phyloP scores from a whole-genome alignment of 2,113 vertebrate species.

The Oplegnathus fasciatus region DNA sequence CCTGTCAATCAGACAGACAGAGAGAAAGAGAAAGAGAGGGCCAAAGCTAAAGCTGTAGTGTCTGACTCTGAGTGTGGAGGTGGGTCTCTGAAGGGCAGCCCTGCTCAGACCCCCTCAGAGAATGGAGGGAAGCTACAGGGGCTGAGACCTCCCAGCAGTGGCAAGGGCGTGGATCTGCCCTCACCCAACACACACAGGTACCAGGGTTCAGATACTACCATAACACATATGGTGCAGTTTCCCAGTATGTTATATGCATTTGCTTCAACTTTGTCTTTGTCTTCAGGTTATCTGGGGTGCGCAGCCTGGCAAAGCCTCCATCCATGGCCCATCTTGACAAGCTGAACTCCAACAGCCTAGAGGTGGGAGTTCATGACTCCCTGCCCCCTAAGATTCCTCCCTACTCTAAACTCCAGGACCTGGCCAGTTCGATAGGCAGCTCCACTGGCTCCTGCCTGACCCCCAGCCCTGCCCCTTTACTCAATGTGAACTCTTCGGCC shows the following conservation, averaged over 20 bases:
- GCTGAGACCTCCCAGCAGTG: constrained; percentile 80
- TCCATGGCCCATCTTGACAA: constrained; percentile 92
- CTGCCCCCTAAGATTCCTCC: constrained; percentile 82
- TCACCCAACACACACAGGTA: constrained; percentile 93
- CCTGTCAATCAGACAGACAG: constrained; percentile 96
- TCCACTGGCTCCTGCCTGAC: constrained; percentile 85
- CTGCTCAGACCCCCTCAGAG: constrained; percentile 79
- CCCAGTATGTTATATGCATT: not conserved
- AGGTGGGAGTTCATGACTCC: constrained; percentile 82
- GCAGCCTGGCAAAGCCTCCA: constrained; percentile 90
- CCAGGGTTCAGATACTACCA: not conserved
- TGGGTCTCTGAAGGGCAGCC: constrained; percentile 72
- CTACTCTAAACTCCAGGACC: constrained; percentile 88
- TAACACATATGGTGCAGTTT: not conserved
- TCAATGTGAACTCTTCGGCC: constrained; percentile 93
- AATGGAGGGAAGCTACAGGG: constrained; percentile 85
- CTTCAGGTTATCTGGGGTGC: constrained; percentile 86
- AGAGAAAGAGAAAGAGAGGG: constrained; percentile 94
- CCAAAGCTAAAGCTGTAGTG: constrained; percentile 93
- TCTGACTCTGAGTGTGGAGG: constrained; percentile 88
- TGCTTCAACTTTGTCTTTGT: constrained; percentile 3
- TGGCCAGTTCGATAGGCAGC: constrained; percentile 71
- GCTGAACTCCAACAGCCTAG: constrained; percentile 92
- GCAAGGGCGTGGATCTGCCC: constrained; percentile 86
- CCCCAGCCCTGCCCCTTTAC: constrained; percentile 94